Evolutionary conservation across 2,113 vertebrate species (phyloP), one percentile per base, ranked within the genome.

Genomic region (Emydocephalus ijimae): DNA sequence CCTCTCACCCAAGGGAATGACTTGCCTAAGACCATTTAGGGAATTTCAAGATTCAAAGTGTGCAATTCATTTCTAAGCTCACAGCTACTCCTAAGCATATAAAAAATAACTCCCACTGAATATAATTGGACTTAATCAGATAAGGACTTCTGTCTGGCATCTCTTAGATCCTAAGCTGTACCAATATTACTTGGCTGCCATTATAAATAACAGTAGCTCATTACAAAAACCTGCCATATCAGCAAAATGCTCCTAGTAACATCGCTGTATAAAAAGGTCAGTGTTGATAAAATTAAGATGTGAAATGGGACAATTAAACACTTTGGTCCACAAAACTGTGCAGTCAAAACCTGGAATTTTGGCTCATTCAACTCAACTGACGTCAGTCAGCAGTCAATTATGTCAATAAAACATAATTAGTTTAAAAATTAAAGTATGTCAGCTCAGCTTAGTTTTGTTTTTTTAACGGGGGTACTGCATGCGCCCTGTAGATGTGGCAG

Each of bases 261-360:
- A 91, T 48, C 18, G 24, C 34, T 45, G 34, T 56, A 85, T 45
- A 45, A 23, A 57, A 29, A 56, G 74, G 26, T 81, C 39, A 57
- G 2, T 39, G 6, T 43, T 91, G 74, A 85, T 85, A 85, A 39
- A 45, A 55, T 85, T 86, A 85, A 34, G 90, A 90, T 39, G 50
- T 85, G 34, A 91, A 91, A 91, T 23, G 74, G 52, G 56, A 91
- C 34, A 91, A 56, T 85, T 91, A 85, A 56, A 86, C 74, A 91
- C 74, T 18, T 91, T 45, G 52, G 43, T 11, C 90, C 90, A 21
- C 24, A 45, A 9, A 24, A 9, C 39, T 6, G 4, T 86, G 34
- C 54, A 48, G 90, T 18, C 74, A 86, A 86, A 86, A 26, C 4
- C 34, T 86, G 74, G 54, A 86, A 48, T 57, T 85, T 57, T 91